These are phyloP conservation scores for Helicoverpa zea DNA, from an alignment of 1,140 invertebrate species.

Conservation along the genomic window DNA sequence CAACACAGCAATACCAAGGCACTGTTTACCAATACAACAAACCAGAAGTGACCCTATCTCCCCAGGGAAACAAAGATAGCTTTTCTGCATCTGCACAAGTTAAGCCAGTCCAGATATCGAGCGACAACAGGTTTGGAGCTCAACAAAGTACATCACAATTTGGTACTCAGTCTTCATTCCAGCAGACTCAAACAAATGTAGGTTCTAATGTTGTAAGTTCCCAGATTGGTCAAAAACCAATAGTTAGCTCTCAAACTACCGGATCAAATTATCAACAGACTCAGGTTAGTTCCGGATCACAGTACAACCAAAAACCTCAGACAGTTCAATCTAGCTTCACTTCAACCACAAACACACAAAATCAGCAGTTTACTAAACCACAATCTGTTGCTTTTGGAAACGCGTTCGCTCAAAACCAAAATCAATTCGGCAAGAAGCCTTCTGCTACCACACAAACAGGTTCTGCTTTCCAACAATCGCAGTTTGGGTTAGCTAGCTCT, in stretches of 20 bases:
- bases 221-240: slow-evolving; percentile 1
- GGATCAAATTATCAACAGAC: slow-evolving; percentile 11
- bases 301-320: neutral
- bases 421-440: too few species aligned
- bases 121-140: slow-evolving; percentile 11
- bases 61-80: neutral
- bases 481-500: neutral
- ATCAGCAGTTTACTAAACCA: neutral
- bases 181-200: neutral
- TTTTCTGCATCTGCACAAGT: neutral
- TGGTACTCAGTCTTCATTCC: neutral
- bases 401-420: too few species aligned
- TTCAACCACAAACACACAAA: neutral
- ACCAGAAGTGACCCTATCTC: slow-evolving; percentile 56
- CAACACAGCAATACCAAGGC: slow-evolving; percentile 54
- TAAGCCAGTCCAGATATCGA: neutral
- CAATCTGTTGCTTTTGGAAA: too few species aligned
- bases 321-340: neutral
- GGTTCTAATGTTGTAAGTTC: neutral
- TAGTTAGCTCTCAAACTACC: neutral
- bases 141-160: slow-evolving; percentile 5
- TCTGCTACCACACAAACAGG: neutral
- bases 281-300: neutral
- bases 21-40: slow-evolving; percentile 67
- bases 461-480: neutral